Evolutionary conservation across 2,797 vertebrate species (phyloP).

Genomic region (Urosaurus nigricauda): DNA sequence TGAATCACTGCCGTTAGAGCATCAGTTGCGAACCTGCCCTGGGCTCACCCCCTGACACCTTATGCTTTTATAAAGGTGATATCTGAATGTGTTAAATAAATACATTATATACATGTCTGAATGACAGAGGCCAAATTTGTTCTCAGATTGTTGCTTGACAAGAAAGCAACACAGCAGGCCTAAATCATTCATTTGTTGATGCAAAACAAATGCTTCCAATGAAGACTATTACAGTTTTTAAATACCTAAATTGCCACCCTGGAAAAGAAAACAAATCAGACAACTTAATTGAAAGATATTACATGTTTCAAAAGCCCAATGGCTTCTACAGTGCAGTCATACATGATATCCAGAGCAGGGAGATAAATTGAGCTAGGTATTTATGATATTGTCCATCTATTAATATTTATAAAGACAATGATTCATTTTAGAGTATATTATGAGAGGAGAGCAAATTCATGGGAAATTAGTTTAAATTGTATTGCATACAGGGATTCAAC

Average conservation of each 20-base stretch:
- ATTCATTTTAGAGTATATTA: conserved; percentile 9
- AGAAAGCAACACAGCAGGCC: background rate
- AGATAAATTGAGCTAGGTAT: background rate
- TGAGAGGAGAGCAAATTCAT: background rate
- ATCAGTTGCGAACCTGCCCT: background rate
- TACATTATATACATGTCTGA: background rate
- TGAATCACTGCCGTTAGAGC: background rate
- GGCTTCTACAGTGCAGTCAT: background rate
- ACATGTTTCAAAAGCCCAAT: conserved; percentile 24
- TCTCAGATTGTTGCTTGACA: background rate
- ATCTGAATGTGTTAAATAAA: background rate
- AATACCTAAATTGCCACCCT: background rate
- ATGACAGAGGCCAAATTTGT: background rate
- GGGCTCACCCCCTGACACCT: background rate
- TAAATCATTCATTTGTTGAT: background rate
- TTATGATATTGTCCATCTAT: background rate
- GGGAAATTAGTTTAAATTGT: background rate
- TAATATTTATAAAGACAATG: background rate
- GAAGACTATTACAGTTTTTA: background rate
- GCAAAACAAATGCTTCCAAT: conserved; percentile 13
- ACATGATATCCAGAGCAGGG: background rate
- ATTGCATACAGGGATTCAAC: background rate
- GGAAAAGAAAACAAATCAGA: conserved; percentile 5
- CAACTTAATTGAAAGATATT: accelerated
- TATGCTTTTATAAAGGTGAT: background rate